These are phyloP conservation scores for Xenopus borealis DNA, from an alignment of 2,113 vertebrate species.

Conservation along the genomic window DNA sequence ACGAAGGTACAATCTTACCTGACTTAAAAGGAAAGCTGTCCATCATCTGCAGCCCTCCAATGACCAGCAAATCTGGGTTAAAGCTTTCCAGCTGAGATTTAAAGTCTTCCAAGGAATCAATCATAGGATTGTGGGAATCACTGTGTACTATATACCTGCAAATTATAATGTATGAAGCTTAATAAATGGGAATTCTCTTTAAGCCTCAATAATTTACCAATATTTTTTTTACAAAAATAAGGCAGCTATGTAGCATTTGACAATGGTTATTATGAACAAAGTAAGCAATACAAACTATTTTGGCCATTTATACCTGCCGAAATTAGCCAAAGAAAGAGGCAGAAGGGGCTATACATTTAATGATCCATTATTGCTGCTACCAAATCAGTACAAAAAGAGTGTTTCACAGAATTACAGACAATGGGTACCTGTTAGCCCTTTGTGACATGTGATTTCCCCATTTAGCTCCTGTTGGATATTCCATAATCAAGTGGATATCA, in stretches of 20 bases:
- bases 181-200: no score
- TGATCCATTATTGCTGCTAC: no score
- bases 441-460: conserved; percentile 71
- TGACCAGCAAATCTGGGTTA: conserved; percentile 69
- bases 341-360: no score
- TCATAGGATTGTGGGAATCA: conserved; percentile 74
- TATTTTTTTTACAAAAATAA: no score
- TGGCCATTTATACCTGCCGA: no score
- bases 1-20: conserved; percentile 51
- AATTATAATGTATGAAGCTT: not conserved
- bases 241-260: no score
- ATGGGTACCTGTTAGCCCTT: conserved; percentile 75
- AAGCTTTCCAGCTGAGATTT: conserved; percentile 63
- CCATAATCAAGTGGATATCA: conserved; percentile 77
- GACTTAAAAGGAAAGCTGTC: conserved; percentile 74
- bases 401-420: not conserved
- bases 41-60: conserved; percentile 81
- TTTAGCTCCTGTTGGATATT: conserved; percentile 70
- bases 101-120: conserved; percentile 73
- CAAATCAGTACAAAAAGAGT: no score
- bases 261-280: no score
- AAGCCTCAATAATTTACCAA: no score
- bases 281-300: no score
- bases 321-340: no score
- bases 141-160: conserved; percentile 78